Base-by-base conservation (phyloP, 2,797 vertebrate species). In the Periophthalmus magnuspinnatus region DNA sequence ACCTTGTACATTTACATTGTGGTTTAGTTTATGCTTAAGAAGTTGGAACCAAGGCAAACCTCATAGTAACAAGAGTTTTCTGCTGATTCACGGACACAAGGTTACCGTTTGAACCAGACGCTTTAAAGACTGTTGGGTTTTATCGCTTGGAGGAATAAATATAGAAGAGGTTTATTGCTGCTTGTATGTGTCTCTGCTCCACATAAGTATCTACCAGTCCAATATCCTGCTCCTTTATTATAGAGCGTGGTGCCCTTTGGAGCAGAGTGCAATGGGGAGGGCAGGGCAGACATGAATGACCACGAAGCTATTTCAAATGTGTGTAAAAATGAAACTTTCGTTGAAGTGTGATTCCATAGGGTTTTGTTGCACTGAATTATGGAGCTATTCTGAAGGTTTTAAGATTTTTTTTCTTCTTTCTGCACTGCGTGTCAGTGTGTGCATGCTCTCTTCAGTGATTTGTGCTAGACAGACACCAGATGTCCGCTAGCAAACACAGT, bases 221-320 rank as follows among this genome's bases (percentile, higher is more conserved):
- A 74, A 76, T 77, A 81, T 70, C 57, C 45, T 19, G 28, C 64
- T 45, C 72, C 81, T 84, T 86, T 85, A 79, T 83, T 77, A 61
- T 59, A 41, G 83, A 65, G 72, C 71, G 65, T 72, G 70, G 83
- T 78, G 72, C 72, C 79, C 77, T 74, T 70, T 59, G 41, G 36
- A 33, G 45, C 73, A 58, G 72, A 57, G 71, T 68, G 75, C 74
- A 70, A 74, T 67, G 58, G 68, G 72, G 79, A 81, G 34, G 68
- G 56, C 69, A 82, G 76, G 28, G 28, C 28, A 28, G 19, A 24
- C 60, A 16, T 14, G 81, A 78, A 77, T 69, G 72, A 74, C 79
- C 59, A 65, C 71, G 70, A 68, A 79, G 74, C 54, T 75, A 81
- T 78, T 81, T 58, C 65, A 70, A 70, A 36, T 69, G 63, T 68